Conservation (phyloP, 2,797 vertebrate genomes). For the Alectoris magna region DNA sequence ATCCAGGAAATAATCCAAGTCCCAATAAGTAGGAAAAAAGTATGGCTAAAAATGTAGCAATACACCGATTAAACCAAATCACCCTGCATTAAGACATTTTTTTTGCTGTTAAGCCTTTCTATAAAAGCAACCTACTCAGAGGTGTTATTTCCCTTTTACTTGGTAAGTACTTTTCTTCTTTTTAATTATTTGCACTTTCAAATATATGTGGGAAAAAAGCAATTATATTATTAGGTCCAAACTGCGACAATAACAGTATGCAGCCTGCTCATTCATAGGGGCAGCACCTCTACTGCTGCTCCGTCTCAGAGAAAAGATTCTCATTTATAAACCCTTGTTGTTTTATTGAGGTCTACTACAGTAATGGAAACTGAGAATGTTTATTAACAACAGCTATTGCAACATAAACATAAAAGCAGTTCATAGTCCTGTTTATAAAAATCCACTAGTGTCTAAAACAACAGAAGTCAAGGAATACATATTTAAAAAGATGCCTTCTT, state of each 20-base stretch:
- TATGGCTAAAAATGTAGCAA: neutral
- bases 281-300: neutral
- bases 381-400: slow-evolving; percentile 10
- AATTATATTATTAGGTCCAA: neutral
- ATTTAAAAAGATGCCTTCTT: neutral
- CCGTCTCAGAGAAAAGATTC: neutral
- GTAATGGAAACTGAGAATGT: neutral
- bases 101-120: neutral
- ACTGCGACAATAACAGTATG: neutral
- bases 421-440: neutral
- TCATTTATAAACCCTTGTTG: neutral
- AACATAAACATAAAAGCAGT: neutral
- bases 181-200: neutral
- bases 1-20: neutral
- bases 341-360: neutral
- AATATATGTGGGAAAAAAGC: neutral
- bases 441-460: neutral
- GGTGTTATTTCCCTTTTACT: neutral
- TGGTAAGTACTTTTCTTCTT: neutral
- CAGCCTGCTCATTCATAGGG: neutral
- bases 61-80: neutral
- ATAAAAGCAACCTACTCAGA: neutral
- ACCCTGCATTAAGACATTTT: neutral
- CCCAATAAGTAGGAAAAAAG: neutral
- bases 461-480: neutral